Conservation (phyloP, 2,113 vertebrate species). For the Ophthalmolycus amberensis region DNA sequence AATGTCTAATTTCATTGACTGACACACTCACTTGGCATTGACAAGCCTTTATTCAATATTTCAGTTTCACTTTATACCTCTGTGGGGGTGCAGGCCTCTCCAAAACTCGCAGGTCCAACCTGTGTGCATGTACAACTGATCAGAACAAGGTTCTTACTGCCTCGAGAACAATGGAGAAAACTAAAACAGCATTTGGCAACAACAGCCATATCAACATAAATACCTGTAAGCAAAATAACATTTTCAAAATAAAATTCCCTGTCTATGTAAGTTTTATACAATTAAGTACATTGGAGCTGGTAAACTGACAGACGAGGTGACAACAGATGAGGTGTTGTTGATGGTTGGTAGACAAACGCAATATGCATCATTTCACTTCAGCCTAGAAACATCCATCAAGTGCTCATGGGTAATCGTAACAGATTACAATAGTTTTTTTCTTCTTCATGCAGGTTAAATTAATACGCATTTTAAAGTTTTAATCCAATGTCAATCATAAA, state of each 20-base stretch:
- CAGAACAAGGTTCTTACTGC: slow-evolving; percentile 29
- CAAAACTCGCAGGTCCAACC: neutral
- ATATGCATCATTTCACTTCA: slow-evolving; percentile 58
- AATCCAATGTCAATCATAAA: slow-evolving; percentile 9
- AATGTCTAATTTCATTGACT: neutral
- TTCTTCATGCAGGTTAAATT: slow-evolving; percentile 60
- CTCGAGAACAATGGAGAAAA: slow-evolving; percentile 45
- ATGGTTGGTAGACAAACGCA: slow-evolving; percentile 48
- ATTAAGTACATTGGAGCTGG: slow-evolving; percentile 39
- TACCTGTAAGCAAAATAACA: slow-evolving; percentile 79
- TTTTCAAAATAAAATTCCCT: slow-evolving; percentile 82
- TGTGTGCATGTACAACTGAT: slow-evolving; percentile 32
- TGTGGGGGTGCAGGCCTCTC: slow-evolving; percentile 26
- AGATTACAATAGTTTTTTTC: slow-evolving; percentile 18
- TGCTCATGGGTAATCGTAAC: slow-evolving; percentile 27
- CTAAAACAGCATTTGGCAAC: slow-evolving; percentile 56
- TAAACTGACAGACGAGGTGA: slow-evolving; percentile 34
- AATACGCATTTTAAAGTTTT: slow-evolving; percentile 8
- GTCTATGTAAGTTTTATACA: slow-evolving; percentile 67
- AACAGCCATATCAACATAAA: slow-evolving; percentile 54
- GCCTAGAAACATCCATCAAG: slow-evolving; percentile 44
- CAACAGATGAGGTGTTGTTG: slow-evolving; percentile 28
- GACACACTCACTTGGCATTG: slow-evolving; percentile 16
- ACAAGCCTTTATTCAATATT: slow-evolving; percentile 63
- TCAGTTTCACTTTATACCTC: slow-evolving; percentile 41